phyloP scores from a whole-genome alignment of 2,888 invertebrate species.

The Diogma glabrata region DNA sequence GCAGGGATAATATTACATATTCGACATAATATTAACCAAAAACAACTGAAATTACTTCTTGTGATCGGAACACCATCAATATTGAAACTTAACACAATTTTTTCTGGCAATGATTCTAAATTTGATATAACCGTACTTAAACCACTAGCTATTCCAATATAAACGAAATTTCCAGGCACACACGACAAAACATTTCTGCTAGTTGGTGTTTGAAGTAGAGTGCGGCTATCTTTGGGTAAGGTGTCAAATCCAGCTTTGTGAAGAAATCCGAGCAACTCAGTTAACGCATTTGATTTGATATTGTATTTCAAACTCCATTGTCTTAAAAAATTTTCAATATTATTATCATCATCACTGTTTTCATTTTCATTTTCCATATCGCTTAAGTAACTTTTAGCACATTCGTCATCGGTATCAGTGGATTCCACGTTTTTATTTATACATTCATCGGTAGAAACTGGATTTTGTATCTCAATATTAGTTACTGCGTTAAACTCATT shows the following conservation, averaged over 20 bases:
- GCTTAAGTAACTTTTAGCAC: too few relatives aligned
- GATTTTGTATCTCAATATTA: too few relatives aligned
- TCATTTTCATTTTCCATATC: too few relatives aligned
- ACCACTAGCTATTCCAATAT: too few relatives aligned
- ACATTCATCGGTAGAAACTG: too few relatives aligned
- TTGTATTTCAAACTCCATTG: background rate
- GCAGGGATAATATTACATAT: background rate
- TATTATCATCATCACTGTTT: too few relatives aligned
- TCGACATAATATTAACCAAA: background rate
- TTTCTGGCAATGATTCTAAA: constrained; percentile 1
- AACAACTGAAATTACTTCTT: background rate
- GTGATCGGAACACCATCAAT: background rate
- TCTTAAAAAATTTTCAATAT: too few relatives aligned
- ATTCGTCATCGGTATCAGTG: too few relatives aligned
- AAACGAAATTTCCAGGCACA: background rate
- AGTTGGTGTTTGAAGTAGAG: background rate
- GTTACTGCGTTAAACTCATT: too few relatives aligned
- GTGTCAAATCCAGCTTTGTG: background rate
- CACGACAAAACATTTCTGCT: background rate
- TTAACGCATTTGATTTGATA: background rate
- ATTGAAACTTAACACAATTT: background rate
- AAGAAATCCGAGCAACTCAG: background rate
- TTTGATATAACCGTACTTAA: too few relatives aligned
- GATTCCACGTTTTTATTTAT: too few relatives aligned
- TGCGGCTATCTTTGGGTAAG: background rate